These are phyloP conservation scores for Allygus modestus DNA, from an alignment of 2,888 invertebrate genomes.

Conservation along the genomic window DNA sequence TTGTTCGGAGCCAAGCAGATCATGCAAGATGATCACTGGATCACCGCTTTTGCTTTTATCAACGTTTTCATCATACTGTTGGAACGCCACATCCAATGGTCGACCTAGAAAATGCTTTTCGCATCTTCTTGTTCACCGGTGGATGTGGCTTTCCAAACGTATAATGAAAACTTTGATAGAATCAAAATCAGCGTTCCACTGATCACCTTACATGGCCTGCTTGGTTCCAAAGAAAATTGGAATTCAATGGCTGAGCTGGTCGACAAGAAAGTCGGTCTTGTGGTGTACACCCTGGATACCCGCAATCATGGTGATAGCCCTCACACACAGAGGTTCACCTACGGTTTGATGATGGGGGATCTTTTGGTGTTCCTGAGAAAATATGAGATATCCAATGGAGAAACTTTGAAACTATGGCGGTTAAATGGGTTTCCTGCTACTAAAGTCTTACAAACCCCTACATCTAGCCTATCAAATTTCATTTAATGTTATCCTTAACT, in stretches of 20 bases:
- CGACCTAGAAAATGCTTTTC: neutral
- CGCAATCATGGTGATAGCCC: too few species aligned
- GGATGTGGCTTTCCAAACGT: neutral
- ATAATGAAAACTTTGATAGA: neutral
- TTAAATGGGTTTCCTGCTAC: too few species aligned
- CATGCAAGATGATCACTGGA: constrained; percentile 70
- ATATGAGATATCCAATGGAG: too few species aligned
- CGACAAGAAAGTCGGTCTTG: neutral
- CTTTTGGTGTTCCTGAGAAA: too few species aligned
- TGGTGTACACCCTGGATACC: too few species aligned
- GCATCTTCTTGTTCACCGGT: constrained; percentile 1
- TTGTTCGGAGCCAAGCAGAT: constrained; percentile 85
- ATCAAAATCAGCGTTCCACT: constrained; percentile 59
- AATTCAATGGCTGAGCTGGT: constrained; percentile 79
- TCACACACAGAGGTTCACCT: too few species aligned
- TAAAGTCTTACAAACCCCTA: too few species aligned
- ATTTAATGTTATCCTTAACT: too few species aligned
- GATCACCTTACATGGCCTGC: constrained; percentile 72
- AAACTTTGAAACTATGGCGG: too few species aligned
- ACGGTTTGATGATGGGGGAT: too few species aligned
- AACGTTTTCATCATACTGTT: neutral
- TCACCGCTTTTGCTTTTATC: neutral
- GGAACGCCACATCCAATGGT: neutral
- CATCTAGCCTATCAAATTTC: too few species aligned
- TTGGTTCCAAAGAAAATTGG: constrained; percentile 94